Evolutionary conservation across 2,797 vertebrate genomes (phyloP).

Genomic region (Halcyon leucocephala): DNA sequence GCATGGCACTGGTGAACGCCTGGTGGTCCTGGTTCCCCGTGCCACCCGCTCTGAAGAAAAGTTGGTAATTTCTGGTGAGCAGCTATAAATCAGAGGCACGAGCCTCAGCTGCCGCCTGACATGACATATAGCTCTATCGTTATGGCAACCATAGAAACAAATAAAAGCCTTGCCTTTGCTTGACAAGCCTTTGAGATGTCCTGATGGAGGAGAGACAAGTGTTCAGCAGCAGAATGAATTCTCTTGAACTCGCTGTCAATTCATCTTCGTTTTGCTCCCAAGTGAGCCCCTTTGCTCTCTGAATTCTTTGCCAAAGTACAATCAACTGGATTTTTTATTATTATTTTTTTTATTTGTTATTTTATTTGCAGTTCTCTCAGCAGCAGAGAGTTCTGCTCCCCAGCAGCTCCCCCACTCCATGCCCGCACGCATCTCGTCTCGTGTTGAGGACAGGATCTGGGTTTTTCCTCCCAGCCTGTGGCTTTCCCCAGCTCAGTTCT

Average conservation of each 20-base stretch:
- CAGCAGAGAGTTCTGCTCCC: background rate
- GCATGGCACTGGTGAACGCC: accelerated
- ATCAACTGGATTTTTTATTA: background rate
- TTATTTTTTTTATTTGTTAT: slow-evolving; percentile 6
- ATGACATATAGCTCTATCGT: slow-evolving; percentile 78
- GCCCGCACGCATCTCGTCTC: accelerated
- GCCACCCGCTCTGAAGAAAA: slow-evolving; percentile 58
- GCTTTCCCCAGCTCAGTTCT: background rate
- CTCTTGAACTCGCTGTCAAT: slow-evolving; percentile 66
- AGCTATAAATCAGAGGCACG: slow-evolving; percentile 68
- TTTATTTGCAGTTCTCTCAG: background rate
- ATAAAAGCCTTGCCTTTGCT: slow-evolving; percentile 70
- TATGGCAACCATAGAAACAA: slow-evolving; percentile 75
- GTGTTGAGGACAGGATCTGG: background rate
- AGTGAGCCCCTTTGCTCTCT: slow-evolving; percentile 46
- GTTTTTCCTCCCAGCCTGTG: background rate
- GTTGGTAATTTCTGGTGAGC: slow-evolving; percentile 69
- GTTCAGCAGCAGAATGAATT: slow-evolving; percentile 67
- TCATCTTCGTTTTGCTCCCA: slow-evolving; percentile 73
- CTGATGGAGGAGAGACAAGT: slow-evolving; percentile 76
- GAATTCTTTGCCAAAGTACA: slow-evolving; percentile 18
- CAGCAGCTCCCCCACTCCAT: background rate
- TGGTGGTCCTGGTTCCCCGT: background rate
- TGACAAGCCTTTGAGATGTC: slow-evolving; percentile 73
- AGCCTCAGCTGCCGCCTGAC: slow-evolving; percentile 67